These are phyloP conservation scores for Ceratosolen fusciceps DNA, from an alignment of 1,140 invertebrate species.

Conservation along the genomic window DNA sequence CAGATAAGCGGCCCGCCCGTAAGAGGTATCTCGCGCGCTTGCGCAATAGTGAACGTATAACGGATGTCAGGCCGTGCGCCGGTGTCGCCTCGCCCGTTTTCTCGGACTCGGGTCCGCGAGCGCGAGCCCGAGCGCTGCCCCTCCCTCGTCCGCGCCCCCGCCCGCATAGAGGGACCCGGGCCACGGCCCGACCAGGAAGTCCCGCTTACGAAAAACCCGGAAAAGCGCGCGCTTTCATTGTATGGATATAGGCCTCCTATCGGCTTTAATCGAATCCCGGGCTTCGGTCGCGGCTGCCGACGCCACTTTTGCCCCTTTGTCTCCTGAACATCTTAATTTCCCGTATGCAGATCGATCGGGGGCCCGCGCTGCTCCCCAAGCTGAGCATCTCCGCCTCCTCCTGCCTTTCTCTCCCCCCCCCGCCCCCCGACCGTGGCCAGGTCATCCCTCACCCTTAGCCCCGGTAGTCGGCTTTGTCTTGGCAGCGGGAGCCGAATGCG, in stretches of 20 bases:
- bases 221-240: conserved; percentile 41
- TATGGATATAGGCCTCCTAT: conserved; percentile 36
- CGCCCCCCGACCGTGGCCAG: no score
- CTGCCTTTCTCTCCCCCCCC: no score
- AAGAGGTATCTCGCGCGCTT: conserved; percentile 59
- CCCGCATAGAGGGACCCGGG: no score
- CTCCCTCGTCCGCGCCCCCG: not conserved
- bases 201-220: conserved; percentile 11
- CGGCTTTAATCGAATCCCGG: not conserved
- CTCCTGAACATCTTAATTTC: conserved; percentile 33
- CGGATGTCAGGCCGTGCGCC: conserved; percentile 61
- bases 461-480: not conserved
- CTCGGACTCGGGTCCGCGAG: not conserved
- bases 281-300: not conserved
- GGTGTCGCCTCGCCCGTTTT: conserved; percentile 21
- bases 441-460: no score
- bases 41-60: conserved; percentile 68
- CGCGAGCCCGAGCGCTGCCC: not conserved
- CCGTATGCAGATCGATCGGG: conserved; percentile 4
- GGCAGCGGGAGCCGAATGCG: not conserved
- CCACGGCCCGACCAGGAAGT: conserved; percentile 15
- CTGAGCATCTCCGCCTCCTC: no score
- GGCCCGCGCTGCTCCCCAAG: no score
- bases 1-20: conserved; percentile 46
- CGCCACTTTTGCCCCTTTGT: not conserved